A percentile compares a stretch with the other conserved stretches of the same genome.
These are phyloP conservation scores for Liolophura sinensis DNA, from an alignment of 1,140 invertebrate genomes.

Conservation along the genomic window DNA sequence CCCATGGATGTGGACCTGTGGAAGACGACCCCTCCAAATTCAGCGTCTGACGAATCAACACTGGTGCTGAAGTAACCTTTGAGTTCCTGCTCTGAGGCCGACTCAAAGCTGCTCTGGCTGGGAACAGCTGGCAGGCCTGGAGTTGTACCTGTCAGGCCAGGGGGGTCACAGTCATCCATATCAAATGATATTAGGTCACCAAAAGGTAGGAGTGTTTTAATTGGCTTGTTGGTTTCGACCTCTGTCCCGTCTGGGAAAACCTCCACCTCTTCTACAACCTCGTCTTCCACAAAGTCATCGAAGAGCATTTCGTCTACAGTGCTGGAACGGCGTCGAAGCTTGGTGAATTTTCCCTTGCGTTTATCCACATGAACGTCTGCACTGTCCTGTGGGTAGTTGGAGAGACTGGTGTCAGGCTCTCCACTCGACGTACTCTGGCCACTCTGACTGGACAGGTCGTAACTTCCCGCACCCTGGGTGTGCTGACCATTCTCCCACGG, in stretches of 20 bases:
- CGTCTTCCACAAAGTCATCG: conserved; percentile 46
- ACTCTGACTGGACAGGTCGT: conserved; percentile 5
- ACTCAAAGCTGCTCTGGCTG: conserved; percentile 19
- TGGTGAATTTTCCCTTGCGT: conserved; percentile 28
- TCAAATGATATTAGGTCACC: conserved; percentile 52
- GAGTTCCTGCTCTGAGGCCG: conserved; percentile 11
- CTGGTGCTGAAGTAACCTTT: conserved; percentile 58
- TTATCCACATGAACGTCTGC: neutral
- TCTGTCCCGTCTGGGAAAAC: conserved; percentile 7
- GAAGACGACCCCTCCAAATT: conserved; percentile 40
- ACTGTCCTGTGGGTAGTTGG: neutral
- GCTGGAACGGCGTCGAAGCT: conserved; percentile 42
- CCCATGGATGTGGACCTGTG: conserved; percentile 66
- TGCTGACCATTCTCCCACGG: conserved; percentile 7
- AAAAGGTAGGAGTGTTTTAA: conserved; percentile 30
- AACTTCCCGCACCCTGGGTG: conserved; percentile 8
- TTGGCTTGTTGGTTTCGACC: neutral
- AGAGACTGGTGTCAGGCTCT: neutral
- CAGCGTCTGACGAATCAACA: conserved; percentile 65
- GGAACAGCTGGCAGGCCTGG: conserved; percentile 8
- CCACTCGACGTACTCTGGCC: conserved; percentile 13
- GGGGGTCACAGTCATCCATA: conserved; percentile 24
- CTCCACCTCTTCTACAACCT: conserved; percentile 22
- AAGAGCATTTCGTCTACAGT: conserved; percentile 54
- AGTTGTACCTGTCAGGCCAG: conserved; percentile 18